Conservation (phyloP, 2,113 vertebrate species). For the Seriola quinqueradiata region DNA sequence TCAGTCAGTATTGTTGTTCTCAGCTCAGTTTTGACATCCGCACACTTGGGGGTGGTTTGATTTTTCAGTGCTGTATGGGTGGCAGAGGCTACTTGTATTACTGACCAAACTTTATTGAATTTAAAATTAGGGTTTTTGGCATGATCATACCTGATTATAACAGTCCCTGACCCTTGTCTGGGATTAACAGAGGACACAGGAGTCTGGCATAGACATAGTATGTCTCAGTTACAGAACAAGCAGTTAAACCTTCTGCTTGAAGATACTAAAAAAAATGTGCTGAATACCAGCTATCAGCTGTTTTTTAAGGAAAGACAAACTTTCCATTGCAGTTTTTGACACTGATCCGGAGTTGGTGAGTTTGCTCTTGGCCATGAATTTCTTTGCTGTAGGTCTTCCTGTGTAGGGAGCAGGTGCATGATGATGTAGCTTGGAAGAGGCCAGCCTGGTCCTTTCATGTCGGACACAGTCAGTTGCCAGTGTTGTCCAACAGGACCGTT, state of each 20-base stretch:
- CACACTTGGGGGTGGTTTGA: constrained; percentile 46
- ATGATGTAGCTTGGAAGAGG: constrained; percentile 55
- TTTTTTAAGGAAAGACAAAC: constrained; percentile 10
- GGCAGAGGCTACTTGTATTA: neutral
- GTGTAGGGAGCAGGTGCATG: constrained; percentile 52
- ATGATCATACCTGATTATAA: neutral
- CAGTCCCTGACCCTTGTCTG: neutral
- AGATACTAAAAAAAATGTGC: neutral
- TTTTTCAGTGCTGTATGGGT: constrained; percentile 46
- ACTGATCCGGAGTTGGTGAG: neutral
- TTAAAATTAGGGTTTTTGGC: constrained; percentile 4
- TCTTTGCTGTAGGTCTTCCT: constrained; percentile 54
- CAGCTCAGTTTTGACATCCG: constrained; percentile 59
- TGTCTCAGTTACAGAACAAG: constrained; percentile 3
- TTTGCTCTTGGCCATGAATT: constrained; percentile 14
- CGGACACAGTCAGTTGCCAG: constrained; percentile 49
- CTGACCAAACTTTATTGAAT: constrained; percentile 4
- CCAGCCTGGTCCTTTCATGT: constrained; percentile 48
- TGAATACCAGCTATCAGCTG: neutral
- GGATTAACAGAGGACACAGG: neutral
- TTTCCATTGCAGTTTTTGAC: constrained; percentile 9
- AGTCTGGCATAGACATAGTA: neutral
- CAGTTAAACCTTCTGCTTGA: neutral
- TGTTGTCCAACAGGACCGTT: constrained; percentile 50
- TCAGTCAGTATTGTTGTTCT: constrained; percentile 50